Evolutionary conservation across 2,888 invertebrate species (phyloP).

Genomic region (Lasioglossum figueresi): DNA sequence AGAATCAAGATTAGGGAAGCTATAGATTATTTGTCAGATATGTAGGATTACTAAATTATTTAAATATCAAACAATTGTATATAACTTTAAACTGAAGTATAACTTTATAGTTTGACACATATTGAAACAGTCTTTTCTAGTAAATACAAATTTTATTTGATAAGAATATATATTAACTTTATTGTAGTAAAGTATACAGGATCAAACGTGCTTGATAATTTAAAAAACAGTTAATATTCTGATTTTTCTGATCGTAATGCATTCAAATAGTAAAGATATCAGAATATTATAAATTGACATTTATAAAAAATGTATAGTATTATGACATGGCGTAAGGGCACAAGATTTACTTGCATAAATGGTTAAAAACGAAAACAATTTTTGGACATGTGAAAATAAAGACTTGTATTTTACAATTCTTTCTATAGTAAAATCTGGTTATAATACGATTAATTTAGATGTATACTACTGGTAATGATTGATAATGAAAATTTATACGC

Average conservation of each 20-base stretch:
- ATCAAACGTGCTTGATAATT: constrained; percentile 35
- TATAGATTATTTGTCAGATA: constrained; percentile 48
- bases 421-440: constrained; percentile 27
- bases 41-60: constrained; percentile 37
- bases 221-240: not conserved
- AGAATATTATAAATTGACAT: constrained; percentile 3
- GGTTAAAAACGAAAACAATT: constrained; percentile 13
- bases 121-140: not conserved
- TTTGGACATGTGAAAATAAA: constrained; percentile 5
- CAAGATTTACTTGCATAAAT: constrained; percentile 10
- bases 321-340: constrained; percentile 5
- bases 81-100: constrained; percentile 56
- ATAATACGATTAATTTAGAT: constrained; percentile 33
- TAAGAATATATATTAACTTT: constrained; percentile 41
- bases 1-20: constrained; percentile 48
- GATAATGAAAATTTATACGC: constrained; percentile 21
- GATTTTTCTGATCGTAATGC: constrained; percentile 14
- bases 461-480: constrained; percentile 17
- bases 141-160: not conserved
- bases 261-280: constrained; percentile 1
- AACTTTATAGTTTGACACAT: not conserved
- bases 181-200: constrained; percentile 35
- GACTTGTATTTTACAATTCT: constrained; percentile 13
- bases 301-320: constrained; percentile 3
- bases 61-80: constrained; percentile 37